Evolutionary conservation across 2,888 invertebrate genomes (phyloP), one percentile per base, ranked within the genome.

Genomic region (Smittia aterrima): DNA sequence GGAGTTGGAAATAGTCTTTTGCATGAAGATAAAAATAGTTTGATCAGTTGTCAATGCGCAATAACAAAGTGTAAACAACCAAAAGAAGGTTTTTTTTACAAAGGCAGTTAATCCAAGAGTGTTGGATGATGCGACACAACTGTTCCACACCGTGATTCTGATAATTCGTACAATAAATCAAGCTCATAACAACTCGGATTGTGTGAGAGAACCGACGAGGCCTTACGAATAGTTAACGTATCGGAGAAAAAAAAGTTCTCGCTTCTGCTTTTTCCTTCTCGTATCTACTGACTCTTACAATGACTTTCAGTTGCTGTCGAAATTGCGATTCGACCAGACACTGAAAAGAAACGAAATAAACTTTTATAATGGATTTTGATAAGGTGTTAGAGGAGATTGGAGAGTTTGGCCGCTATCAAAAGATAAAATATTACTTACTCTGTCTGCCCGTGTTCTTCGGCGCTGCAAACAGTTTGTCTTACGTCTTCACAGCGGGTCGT

Each of bases 401-500:
- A 1, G 87, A 88, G 78, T 83, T 88, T 75, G 88, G 88, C 4
- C 81, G 81, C 53, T 88, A 85, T 78, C 88, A 88, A 79, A 82
- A 85, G 74, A 83, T 82, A 18, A 86, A 85, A 71, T 88, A 87
- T 78, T 77, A 85, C 27, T 80, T 88, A 58, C 83, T 87, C 47
- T 87, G 87, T 79, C 78, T 88, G 62, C 87, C 88, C 0, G 86
- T 87, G 13, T 80, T 87, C 75, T 87, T 88, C 79, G 85, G 84
- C 13, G 87, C 87, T 0, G 86, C 86, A 4, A 87, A 87, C 78
- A 88, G 87, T 80, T 79, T 88, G 20, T 86, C 86, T 27, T 87
- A 87, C 77, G 87, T 87, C 6, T 88, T 88, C 79, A 86, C 87
- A 1, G 87, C 87, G 7, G 87, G 87, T 64, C 82, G 84, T 54